Evolutionary conservation across 2,888 invertebrate genomes (phyloP).

Genomic region (Mactromeris polynyma): DNA sequence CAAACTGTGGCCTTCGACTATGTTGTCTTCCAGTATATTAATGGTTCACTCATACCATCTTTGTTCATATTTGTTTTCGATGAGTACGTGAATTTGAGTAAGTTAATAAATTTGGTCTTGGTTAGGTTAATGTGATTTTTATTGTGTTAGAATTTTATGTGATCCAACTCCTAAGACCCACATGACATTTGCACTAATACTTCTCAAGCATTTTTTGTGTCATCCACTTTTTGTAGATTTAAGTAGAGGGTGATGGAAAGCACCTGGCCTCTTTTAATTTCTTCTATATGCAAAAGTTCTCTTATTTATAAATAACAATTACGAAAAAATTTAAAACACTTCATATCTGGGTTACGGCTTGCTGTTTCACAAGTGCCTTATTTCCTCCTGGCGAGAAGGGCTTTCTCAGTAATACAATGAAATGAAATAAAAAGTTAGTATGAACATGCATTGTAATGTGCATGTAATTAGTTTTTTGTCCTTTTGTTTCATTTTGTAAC

Average conservation of each 20-base stretch:
- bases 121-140: background rate
- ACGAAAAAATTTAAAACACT: background rate
- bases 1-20: background rate
- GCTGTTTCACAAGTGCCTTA: background rate
- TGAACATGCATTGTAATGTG: too few species aligned
- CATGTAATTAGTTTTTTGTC: background rate
- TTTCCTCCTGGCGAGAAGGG: background rate
- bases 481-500: background rate
- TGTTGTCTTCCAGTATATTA: background rate
- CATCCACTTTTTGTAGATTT: background rate
- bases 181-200: background rate
- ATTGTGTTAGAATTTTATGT: background rate
- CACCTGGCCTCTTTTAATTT: slow-evolving; percentile 1
- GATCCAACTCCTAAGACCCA: background rate
- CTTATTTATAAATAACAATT: background rate
- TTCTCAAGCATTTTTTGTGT: background rate
- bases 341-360: background rate
- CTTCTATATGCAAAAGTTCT: background rate
- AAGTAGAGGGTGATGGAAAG: background rate
- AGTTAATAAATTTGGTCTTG: background rate
- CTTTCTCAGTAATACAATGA: background rate
- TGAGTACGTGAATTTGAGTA: background rate
- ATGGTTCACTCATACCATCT: background rate
- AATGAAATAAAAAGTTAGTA: background rate
- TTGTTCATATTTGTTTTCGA: background rate